phyloP scores from a whole-genome alignment of 2,888 invertebrate genomes.

The Aplocera efformata region DNA sequence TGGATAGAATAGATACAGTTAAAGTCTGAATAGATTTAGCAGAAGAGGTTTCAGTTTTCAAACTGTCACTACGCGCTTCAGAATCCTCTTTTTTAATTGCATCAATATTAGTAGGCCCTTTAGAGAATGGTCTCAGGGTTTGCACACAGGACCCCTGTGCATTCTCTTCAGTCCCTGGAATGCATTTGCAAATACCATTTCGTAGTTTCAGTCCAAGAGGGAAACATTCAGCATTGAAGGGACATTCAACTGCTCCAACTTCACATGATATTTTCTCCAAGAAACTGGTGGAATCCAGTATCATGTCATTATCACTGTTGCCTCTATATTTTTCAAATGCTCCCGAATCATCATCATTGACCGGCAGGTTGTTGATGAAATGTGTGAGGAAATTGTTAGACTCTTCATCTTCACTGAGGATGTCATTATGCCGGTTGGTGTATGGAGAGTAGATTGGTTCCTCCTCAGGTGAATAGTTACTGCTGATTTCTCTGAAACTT shows the following conservation, averaged over 20 bases:
- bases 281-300: slow-evolving; percentile 73
- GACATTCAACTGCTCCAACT: slow-evolving; percentile 80
- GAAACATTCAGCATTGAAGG: slow-evolving; percentile 86
- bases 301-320: slow-evolving; percentile 64
- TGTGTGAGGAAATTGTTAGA: slow-evolving; percentile 56
- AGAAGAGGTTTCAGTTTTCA: slow-evolving; percentile 57
- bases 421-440: slow-evolving; percentile 52
- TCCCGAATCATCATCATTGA: slow-evolving; percentile 60
- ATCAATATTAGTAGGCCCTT: slow-evolving; percentile 62
- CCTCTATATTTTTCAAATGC: slow-evolving; percentile 63
- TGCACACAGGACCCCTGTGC: slow-evolving; percentile 61
- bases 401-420: slow-evolving; percentile 60
- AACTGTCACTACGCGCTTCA: slow-evolving; percentile 44
- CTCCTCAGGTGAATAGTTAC: slow-evolving; percentile 66
- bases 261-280: slow-evolving; percentile 81
- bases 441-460: slow-evolving; percentile 62
- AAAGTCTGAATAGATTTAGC: slow-evolving; percentile 83
- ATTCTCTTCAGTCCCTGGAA: slow-evolving; percentile 79
- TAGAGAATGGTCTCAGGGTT: slow-evolving; percentile 57
- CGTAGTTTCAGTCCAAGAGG: slow-evolving; percentile 74
- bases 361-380: slow-evolving; percentile 65
- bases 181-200: slow-evolving; percentile 87
- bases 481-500: slow-evolving; percentile 58
- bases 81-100: slow-evolving; percentile 55
- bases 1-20: slow-evolving; percentile 87